Base-by-base conservation (phyloP, 2,113 vertebrate genomes). In the Gopherus evgoodei region DNA sequence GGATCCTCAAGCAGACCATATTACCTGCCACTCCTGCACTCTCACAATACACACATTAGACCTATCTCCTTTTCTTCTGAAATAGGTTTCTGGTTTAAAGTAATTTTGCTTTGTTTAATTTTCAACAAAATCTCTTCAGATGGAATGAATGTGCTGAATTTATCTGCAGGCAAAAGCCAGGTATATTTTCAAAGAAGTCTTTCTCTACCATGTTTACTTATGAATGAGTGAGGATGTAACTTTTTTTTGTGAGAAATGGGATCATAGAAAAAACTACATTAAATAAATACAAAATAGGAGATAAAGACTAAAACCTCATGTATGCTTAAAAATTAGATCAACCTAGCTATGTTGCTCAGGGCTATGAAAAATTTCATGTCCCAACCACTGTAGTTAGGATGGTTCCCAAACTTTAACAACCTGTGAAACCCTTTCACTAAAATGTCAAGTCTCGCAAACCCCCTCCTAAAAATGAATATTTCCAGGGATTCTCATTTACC, bases 1-100 rank as follows among this genome's bases (percentile, higher is more conserved):
- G 91, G 91, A 90, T 91, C 87, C 54, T 49, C 84, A 62, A 83
- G 65, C 25, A 72, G 65, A 69, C 62, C 7, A 19, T n/a, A 69
- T 79, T 72, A 38, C 24, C 47, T 24, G 1, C 9, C 0, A 72
- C 19, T 0, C 21, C 31, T 52, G 19, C n/a, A 38, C 42, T 8
- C 21, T 57, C 88, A 87, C 27, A 6, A 1, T 1, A 8, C 72
- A 50, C 49, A 59, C 35, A 27, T 44, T 54, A 59, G 50, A 3
- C 86, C 79, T 24, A 38, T n/a, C 35, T 19, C 65, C 65, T 49
- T 49, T 49, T 11, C 47, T 49, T 49, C 11, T 49, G 10, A 49
- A 49, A 10, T 49, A 49, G 47, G 10, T 49, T 49, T 49, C 10
- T 3, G 10, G 47, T 49, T 49, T 49, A 49, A 49, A 49, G 47